Conservation (phyloP, 2,113 vertebrate genomes). For the Abramis brama region DNA sequence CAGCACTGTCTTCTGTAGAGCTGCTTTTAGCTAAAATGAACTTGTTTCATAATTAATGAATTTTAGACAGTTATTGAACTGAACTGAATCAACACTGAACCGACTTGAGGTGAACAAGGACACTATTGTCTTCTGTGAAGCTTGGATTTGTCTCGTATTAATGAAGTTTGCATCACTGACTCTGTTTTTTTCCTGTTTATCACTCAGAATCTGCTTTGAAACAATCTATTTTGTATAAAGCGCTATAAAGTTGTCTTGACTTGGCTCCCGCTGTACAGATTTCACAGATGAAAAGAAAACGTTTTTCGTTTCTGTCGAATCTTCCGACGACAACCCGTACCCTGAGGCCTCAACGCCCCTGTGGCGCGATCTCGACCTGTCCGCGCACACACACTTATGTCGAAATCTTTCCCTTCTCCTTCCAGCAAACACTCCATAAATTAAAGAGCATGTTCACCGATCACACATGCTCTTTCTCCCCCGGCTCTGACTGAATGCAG, state of each 20-base stretch:
- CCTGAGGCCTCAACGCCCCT: neutral
- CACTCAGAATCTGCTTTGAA: too few relatives aligned
- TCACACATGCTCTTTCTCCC: constrained; percentile 50
- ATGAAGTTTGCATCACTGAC: too few relatives aligned
- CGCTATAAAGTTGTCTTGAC: neutral
- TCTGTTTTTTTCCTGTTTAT: too few relatives aligned
- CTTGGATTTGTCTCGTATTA: too few relatives aligned
- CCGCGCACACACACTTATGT: constrained; percentile 20
- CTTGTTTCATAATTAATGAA: neutral
- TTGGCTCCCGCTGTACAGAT: neutral
- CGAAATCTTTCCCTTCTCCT: constrained; percentile 43
- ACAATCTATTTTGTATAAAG: too few relatives aligned
- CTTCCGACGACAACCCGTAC: constrained; percentile 45
- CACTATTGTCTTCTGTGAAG: neutral
- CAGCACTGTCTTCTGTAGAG: neutral
- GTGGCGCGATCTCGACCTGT: neutral
- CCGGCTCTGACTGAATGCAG: constrained; percentile 44
- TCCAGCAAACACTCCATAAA: constrained; percentile 52
- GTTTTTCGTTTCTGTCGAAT: constrained; percentile 23
- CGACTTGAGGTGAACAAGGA: neutral
- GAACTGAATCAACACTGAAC: neutral
- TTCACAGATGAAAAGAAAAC: constrained; percentile 18
- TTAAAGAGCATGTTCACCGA: constrained; percentile 38
- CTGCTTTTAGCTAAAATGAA: neutral
- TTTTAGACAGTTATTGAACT: neutral